These are phyloP conservation scores for Zaprionus capensis DNA, from an alignment of 1,140 invertebrate species.

Conservation along the genomic window DNA sequence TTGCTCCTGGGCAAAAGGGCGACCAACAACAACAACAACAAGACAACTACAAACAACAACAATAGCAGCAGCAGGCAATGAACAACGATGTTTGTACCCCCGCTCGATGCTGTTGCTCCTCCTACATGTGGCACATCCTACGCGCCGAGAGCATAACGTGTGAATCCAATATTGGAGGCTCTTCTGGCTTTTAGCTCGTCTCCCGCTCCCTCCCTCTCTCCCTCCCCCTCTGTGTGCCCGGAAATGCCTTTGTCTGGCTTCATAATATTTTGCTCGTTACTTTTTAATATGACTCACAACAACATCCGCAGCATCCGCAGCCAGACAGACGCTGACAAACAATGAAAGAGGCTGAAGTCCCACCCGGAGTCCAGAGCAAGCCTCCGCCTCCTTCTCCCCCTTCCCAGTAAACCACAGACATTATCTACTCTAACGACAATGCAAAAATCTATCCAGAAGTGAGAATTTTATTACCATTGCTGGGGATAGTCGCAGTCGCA, in stretches of 20 bases:
- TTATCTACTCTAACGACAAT: slow-evolving; percentile 75
- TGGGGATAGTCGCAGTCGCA: slow-evolving; percentile 18
- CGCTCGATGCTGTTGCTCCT: neutral
- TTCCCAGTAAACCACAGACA: slow-evolving; percentile 16
- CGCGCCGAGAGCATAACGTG: slow-evolving; percentile 52
- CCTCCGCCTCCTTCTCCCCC: neutral
- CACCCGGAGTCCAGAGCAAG: neutral
- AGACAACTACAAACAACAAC: slow-evolving; percentile 15
- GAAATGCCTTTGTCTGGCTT: slow-evolving; percentile 81
- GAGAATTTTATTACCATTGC: slow-evolving; percentile 77
- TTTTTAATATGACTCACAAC: slow-evolving; percentile 81
- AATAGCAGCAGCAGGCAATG: slow-evolving; percentile 50
- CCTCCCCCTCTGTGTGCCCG: slow-evolving; percentile 24
- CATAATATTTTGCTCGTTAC: slow-evolving; percentile 82
- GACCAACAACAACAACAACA: slow-evolving; percentile 29
- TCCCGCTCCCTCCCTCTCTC: neutral
- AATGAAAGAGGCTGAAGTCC: slow-evolving; percentile 33
- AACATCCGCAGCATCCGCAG: slow-evolving; percentile 65
- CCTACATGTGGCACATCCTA: neutral
- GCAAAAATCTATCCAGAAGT: slow-evolving; percentile 78
- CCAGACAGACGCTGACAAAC: slow-evolving; percentile 54
- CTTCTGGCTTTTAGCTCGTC: slow-evolving; percentile 12
- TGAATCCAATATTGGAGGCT: slow-evolving; percentile 72
- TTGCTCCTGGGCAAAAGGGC: slow-evolving; percentile 32
- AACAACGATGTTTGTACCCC: slow-evolving; percentile 55